A percentile compares a stretch with the other conserved stretches of the same genome.
Evolutionary conservation across 2,113 vertebrate genomes (phyloP).

Genomic region (Cariama cristata): DNA sequence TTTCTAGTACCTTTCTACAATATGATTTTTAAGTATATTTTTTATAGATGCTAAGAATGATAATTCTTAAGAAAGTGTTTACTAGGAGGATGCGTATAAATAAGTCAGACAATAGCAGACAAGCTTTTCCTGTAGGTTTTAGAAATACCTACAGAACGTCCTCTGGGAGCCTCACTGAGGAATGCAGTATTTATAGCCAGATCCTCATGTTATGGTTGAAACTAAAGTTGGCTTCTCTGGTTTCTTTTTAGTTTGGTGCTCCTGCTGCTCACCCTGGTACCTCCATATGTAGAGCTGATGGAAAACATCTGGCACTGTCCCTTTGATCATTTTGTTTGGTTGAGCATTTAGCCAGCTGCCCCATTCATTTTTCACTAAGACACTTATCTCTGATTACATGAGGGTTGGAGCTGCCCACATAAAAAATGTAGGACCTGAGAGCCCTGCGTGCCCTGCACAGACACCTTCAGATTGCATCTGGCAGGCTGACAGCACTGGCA

Average conservation of each 20-base stretch:
- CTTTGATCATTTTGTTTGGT: slow-evolving; percentile 74
- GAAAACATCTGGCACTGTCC: slow-evolving; percentile 74
- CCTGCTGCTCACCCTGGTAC: slow-evolving; percentile 69
- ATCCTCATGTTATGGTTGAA: slow-evolving; percentile 74
- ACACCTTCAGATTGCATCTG: neutral
- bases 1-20: neutral
- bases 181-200: slow-evolving; percentile 71
- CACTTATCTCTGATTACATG: slow-evolving; percentile 56
- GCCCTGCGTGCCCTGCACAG: neutral
- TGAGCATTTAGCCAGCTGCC: slow-evolving; percentile 75
- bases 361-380: slow-evolving; percentile 70
- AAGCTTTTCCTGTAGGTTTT: slow-evolving; percentile 52
- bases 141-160: slow-evolving; percentile 48
- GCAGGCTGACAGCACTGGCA: neutral
- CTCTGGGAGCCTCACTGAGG: slow-evolving; percentile 38
- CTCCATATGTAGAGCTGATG: slow-evolving; percentile 63
- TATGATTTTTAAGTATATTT: neutral
- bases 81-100: neutral
- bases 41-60: neutral
- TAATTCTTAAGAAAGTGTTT: neutral
- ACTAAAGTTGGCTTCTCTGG: slow-evolving; percentile 71
- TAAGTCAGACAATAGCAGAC: slow-evolving; percentile 28
- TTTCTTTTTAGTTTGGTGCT: slow-evolving; percentile 70
- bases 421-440: neutral
- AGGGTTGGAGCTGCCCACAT: slow-evolving; percentile 24